phyloP scores from a whole-genome alignment of 2,888 invertebrate species.

The Caenorhabditis sulstoni region DNA sequence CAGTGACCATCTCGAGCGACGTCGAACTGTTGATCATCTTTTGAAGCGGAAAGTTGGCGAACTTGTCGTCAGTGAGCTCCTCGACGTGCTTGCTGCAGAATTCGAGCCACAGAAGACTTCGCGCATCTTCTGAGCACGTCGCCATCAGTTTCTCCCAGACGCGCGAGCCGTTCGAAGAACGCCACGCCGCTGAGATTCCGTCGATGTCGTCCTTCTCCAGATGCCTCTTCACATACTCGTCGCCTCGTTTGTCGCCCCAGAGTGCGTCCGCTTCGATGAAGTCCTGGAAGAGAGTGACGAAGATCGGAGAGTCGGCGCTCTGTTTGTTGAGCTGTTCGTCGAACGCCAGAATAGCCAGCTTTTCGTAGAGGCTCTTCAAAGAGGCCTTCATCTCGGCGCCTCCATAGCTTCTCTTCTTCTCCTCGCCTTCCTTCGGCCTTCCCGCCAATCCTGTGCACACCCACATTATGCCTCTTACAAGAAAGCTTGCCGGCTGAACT shows the following conservation, averaged over 20 bases:
- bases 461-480: slow-evolving; percentile 58
- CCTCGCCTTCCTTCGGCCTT: slow-evolving; percentile 25
- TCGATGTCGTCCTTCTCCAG: slow-evolving; percentile 45
- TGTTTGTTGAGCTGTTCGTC: slow-evolving; percentile 50
- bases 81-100: slow-evolving; percentile 44
- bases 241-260: slow-evolving; percentile 42
- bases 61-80: slow-evolving; percentile 46
- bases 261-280: slow-evolving; percentile 56
- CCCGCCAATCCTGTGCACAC: slow-evolving; percentile 54
- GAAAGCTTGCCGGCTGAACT: slow-evolving; percentile 51
- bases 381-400: slow-evolving; percentile 36
- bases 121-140: slow-evolving; percentile 48
- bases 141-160: slow-evolving; percentile 67
- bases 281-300: slow-evolving; percentile 59
- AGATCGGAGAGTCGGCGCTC: slow-evolving; percentile 27
- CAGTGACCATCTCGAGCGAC: slow-evolving; percentile 61
- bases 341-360: slow-evolving; percentile 42
- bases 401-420: slow-evolving; percentile 38
- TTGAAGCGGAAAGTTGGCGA: slow-evolving; percentile 63
- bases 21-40: slow-evolving; percentile 55
- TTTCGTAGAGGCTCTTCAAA: slow-evolving; percentile 51
- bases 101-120: slow-evolving; percentile 47
- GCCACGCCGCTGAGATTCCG: slow-evolving; percentile 35
- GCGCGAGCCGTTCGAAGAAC: slow-evolving; percentile 61
- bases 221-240: slow-evolving; percentile 42